Base-by-base conservation (phyloP, 2,113 vertebrate genomes). In the Clarias magur region DNA sequence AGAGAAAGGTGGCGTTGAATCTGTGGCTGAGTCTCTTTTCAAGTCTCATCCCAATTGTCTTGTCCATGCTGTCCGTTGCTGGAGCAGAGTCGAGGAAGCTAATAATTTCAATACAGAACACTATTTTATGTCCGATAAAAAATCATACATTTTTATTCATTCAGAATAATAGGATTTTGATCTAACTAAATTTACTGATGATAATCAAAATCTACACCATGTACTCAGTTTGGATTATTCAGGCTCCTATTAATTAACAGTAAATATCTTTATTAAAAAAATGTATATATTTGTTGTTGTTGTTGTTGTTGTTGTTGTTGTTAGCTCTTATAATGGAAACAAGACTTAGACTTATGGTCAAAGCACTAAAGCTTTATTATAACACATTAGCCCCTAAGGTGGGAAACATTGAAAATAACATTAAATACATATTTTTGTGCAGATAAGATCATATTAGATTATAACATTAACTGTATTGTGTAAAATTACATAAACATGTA, bases 101-200 rank as follows among this genome's bases (percentile, higher is more conserved):
- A 95, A 95, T 92, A 95, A 94, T 93, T 96, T 96, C 89, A 78
- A 88, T 0, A 92, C 92, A 67, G 95, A 95, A 10, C 93, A 91
- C 87, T 95, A 94, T 91, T 95, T 88, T 73, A 90, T 73, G 4
- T 93, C 92, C 86, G 93, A 95, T 88, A 95, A 95, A 93, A 59
- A 53, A 42, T 93, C 94, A 4, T 92, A 92, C 72, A 48, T 96
- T 53, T 95, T 91, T 19, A 92, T 96, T 87, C 95, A 96, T 84
- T 88, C 95, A 0, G 92, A 95, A 86, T 96, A 95, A 90, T 25
- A 9, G 78, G 0, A n/a, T 42, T 10, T 60, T 2, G 78, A 56
- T 7, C 3, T 21, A 21, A 38, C 19, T 75, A 84, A 53, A 63
- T 27, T 17, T 25, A 34, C 4, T 25, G 80, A 63, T 72, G 84